Percentiles rank a stretch among this genome's conserved stretches.
Conservation (phyloP, 2,113 vertebrate species). For the Cervus canadensis region DNA sequence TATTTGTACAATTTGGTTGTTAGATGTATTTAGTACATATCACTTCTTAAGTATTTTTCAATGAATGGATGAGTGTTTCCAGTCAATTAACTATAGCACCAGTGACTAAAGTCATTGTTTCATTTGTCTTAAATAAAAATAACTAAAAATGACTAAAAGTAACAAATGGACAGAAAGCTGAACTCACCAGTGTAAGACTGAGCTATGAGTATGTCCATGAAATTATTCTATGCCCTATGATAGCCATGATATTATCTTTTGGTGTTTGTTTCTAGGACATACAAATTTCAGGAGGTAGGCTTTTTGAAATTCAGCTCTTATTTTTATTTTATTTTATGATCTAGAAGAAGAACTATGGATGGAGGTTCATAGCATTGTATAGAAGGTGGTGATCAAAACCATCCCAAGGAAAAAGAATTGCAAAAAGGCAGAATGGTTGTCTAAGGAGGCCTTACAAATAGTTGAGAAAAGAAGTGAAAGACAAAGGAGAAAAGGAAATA, state of each 20-base stretch:
- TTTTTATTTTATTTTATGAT: not conserved
- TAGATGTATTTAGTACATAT: not conserved
- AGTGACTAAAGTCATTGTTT: not conserved
- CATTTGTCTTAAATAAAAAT: not conserved
- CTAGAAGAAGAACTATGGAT: not conserved
- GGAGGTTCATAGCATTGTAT: not conserved
- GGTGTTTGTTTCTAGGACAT: not conserved
- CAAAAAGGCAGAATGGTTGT: not conserved
- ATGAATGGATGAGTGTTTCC: not conserved
- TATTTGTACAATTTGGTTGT: not conserved
- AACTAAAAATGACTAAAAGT: not conserved
- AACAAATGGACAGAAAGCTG: not conserved
- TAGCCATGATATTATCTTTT: not conserved
- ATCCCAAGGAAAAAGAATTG: not conserved
- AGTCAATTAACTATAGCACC: not conserved
- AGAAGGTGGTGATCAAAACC: not conserved
- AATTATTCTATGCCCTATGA: not conserved
- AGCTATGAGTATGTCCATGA: not conserved
- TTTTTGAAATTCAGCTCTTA: not conserved
- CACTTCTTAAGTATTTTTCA: not conserved
- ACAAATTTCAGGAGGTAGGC: not conserved
- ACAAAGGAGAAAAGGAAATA: not conserved
- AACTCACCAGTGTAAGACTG: not conserved
- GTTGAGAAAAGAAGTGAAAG: not conserved
- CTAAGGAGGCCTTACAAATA: not conserved